Conservation (phyloP, 1,140 invertebrate species). For the Caenorhabditis briggsae region DNA sequence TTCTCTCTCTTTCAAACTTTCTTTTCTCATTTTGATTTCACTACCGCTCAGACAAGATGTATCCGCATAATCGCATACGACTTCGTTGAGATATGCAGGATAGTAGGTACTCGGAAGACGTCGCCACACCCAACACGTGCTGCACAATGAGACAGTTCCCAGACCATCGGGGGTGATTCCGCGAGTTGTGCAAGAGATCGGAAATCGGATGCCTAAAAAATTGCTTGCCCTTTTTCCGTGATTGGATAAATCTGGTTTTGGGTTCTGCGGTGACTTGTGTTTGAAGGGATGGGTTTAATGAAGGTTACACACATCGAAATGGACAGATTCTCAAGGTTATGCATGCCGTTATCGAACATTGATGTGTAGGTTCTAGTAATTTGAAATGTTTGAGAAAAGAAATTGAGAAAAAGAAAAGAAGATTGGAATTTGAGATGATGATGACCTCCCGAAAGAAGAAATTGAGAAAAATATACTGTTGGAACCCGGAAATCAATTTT, state of each 20-base stretch:
- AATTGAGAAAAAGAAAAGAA: not conserved
- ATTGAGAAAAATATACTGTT: not conserved
- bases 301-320: constrained; percentile 19
- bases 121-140: constrained; percentile 56
- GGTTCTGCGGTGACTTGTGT: not conserved
- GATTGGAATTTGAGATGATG: constrained; percentile 43
- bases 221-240: not conserved
- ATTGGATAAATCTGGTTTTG: constrained; percentile 1
- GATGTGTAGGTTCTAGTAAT: constrained; percentile 27
- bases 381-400: constrained; percentile 11
- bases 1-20: not conserved
- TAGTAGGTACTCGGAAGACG: constrained; percentile 47
- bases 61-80: constrained; percentile 55
- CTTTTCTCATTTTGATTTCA: not conserved
- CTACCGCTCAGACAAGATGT: constrained; percentile 45
- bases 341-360: constrained; percentile 49
- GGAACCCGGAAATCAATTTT: constrained; percentile 17
- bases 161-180: constrained; percentile 30
- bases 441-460: constrained; percentile 9
- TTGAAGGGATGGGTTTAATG: constrained; percentile 1
- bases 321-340: constrained; percentile 24
- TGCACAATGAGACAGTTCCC: constrained; percentile 45
- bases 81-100: constrained; percentile 54
- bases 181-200: constrained; percentile 52
- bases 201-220: constrained; percentile 49